Percentiles rank a stretch among this genome's conserved stretches.
These are phyloP conservation scores for Saxicola maurus DNA, from an alignment of 2,797 vertebrate species.

Conservation along the genomic window DNA sequence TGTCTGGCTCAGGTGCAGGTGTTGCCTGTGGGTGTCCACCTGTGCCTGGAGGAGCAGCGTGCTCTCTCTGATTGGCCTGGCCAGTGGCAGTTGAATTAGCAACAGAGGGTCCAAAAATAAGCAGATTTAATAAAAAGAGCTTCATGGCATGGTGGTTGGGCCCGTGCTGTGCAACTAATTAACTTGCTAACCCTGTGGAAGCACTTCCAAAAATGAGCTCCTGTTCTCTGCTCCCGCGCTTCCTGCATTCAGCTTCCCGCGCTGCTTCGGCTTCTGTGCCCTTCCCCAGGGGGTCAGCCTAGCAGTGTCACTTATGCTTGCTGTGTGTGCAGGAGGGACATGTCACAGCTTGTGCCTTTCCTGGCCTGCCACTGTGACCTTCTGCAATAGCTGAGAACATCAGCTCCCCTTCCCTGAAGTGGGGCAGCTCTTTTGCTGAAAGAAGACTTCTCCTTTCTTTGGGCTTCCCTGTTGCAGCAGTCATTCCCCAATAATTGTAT, in stretches of 20 bases:
- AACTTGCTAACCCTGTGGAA: constrained; percentile 6
- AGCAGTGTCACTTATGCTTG: background rate
- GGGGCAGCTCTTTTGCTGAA: background rate
- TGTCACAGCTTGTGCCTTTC: background rate
- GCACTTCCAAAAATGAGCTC: background rate
- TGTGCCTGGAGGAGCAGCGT: background rate
- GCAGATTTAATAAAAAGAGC: constrained; percentile 1
- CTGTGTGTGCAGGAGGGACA: background rate
- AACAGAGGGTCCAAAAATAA: background rate
- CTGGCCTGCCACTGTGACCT: background rate
- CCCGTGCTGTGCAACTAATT: constrained; percentile 12
- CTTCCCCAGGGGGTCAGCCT: background rate
- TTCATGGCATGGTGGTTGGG: background rate
- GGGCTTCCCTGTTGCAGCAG: background rate
- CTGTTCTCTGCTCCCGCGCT: fast-evolving
- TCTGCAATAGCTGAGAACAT: background rate
- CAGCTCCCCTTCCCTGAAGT: background rate
- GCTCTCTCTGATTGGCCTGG: background rate
- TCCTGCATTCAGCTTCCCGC: background rate
- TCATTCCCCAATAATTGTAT: background rate
- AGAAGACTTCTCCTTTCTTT: background rate
- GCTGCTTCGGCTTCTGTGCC: background rate
- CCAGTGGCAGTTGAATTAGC: background rate
- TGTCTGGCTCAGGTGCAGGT: background rate
- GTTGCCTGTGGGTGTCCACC: background rate